Conservation (phyloP, 2,113 vertebrate species). For the Psilopogon haemacephalus region DNA sequence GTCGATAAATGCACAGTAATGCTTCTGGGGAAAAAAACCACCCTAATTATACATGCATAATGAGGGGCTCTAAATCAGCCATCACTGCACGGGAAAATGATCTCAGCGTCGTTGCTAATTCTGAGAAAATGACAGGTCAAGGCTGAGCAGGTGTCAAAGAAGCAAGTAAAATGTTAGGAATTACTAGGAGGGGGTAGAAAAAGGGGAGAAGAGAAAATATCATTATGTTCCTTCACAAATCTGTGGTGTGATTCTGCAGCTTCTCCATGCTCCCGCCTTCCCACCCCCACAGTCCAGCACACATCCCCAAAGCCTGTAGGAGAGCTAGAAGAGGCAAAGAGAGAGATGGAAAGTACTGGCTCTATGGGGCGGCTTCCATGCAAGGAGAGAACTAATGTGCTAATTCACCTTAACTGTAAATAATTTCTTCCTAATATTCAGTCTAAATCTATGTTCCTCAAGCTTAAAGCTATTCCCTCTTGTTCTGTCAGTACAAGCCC, state of each 20-base stretch:
- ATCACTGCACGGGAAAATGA: slow-evolving; percentile 38
- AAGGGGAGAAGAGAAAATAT: not conserved
- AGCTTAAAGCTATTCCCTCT: no score
- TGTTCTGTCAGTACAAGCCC: no score
- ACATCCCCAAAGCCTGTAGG: not conserved
- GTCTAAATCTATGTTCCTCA: no score
- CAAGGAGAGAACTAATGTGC: not conserved
- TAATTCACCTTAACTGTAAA: not conserved
- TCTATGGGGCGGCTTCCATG: not conserved
- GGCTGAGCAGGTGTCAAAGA: slow-evolving; percentile 58
- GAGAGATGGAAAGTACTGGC: not conserved
- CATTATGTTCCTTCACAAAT: not conserved
- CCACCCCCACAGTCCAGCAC: not conserved
- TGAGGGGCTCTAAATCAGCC: slow-evolving; percentile 57
- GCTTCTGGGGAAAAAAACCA: not conserved
- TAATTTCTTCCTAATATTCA: no score
- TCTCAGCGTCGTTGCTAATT: not conserved
- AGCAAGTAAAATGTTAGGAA: slow-evolving; percentile 26
- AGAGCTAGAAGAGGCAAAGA: not conserved
- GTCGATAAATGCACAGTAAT: slow-evolving; percentile 45
- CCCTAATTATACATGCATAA: slow-evolving; percentile 67
- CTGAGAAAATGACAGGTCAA: slow-evolving; percentile 63
- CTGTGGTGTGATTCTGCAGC: not conserved
- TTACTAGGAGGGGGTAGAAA: not conserved
- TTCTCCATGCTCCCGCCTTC: not conserved